Evolutionary conservation across 2,113 vertebrate species (phyloP).

Genomic region (Equus quagga): DNA sequence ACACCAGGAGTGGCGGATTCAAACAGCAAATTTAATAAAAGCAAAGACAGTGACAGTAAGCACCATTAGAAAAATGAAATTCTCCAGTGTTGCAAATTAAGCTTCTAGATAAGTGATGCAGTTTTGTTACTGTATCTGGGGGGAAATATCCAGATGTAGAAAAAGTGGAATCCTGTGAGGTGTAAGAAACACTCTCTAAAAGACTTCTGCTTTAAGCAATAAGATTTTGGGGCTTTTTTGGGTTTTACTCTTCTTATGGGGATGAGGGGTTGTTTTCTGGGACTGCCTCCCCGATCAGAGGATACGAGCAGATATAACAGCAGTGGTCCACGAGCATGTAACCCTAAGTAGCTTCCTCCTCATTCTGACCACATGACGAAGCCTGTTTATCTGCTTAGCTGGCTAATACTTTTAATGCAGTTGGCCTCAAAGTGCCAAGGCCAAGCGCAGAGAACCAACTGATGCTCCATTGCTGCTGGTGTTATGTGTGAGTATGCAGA

Average conservation of each 20-base stretch:
- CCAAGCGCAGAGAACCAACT: not conserved
- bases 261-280: not conserved
- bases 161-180: not conserved
- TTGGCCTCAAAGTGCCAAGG: too few species aligned
- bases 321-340: fast-evolving
- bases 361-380: fast-evolving
- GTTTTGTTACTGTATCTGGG: too few species aligned
- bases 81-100: not conserved
- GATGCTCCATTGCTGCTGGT: not conserved
- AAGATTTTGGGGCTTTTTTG: not conserved
- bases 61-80: not conserved
- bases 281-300: not conserved
- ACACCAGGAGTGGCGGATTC: not conserved
- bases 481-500: not conserved
- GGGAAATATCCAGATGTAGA: not conserved
- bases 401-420: too few species aligned
- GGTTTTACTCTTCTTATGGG: not conserved
- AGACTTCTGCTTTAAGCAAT: not conserved
- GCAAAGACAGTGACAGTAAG: not conserved
- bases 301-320: not conserved
- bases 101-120: not conserved
- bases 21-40: not conserved
- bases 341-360: not conserved
- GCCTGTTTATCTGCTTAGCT: not conserved
- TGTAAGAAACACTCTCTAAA: not conserved